These are phyloP conservation scores for Griposia aprilina DNA, from an alignment of 2,888 invertebrate genomes.

Conservation along the genomic window DNA sequence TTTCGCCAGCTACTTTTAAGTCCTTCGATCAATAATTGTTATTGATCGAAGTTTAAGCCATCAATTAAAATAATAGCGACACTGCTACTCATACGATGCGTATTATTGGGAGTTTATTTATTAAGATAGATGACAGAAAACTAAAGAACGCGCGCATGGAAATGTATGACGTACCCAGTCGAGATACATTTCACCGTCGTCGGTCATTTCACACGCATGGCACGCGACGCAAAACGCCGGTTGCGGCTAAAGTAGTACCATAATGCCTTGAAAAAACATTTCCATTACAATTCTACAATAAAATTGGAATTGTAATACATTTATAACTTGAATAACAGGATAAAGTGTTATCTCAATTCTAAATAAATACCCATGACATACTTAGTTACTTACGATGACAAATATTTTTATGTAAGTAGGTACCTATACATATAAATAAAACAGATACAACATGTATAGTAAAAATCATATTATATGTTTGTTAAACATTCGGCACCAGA, in stretches of 20 bases:
- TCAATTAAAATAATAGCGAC: too few species aligned
- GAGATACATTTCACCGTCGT: background rate
- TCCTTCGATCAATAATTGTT: too few species aligned
- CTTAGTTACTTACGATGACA: conserved; percentile 11
- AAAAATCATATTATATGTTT: background rate
- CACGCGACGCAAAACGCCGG: background rate
- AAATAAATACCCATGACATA: conserved; percentile 35
- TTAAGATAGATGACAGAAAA: too few species aligned
- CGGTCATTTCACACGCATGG: background rate
- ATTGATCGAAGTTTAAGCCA: too few species aligned
- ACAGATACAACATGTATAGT: background rate
- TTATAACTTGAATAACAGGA: conserved; percentile 42
- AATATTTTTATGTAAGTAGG: background rate
- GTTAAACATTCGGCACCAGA: background rate
- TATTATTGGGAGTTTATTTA: too few species aligned
- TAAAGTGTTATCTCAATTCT: conserved; percentile 27
- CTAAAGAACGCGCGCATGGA: background rate
- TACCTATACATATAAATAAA: too few species aligned
- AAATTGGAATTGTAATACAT: conserved; percentile 26
- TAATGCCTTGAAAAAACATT: background rate
- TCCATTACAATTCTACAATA: background rate
- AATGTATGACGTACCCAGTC: background rate
- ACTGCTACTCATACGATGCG: too few species aligned
- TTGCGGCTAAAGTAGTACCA: background rate
- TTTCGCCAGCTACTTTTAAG: too few species aligned